Percentiles rank a stretch among this genome's conserved stretches.
phyloP scores from a whole-genome alignment of 30 jellyfish, hydroid and myxozoan genomes.

The Chironex yamaguchii region DNA sequence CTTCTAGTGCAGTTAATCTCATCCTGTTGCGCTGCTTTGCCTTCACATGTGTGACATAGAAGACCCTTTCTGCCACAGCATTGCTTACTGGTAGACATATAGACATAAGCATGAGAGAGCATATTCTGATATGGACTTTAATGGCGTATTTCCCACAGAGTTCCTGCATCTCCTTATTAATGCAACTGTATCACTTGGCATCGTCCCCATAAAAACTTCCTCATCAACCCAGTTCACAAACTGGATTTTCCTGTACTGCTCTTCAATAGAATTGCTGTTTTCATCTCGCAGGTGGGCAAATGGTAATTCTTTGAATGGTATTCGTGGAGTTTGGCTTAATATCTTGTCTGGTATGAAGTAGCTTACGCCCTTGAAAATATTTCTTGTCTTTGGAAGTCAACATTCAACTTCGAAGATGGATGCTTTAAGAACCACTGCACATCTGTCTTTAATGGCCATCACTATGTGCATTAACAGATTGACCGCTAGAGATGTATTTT shows the following conservation, averaged over 20 bases:
- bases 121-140: too few relatives aligned
- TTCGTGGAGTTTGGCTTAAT: slow-evolving; percentile 45
- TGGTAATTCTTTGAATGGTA: slow-evolving; percentile 45
- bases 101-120: too few relatives aligned
- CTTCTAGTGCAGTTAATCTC: too few relatives aligned
- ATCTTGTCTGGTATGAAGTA: slow-evolving; percentile 32
- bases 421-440: slow-evolving; percentile 25
- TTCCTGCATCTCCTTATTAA: too few relatives aligned
- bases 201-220: slow-evolving; percentile 21
- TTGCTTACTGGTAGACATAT: too few relatives aligned
- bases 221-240: slow-evolving; percentile 53
- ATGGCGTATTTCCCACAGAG: too few relatives aligned
- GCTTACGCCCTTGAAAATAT: slow-evolving; percentile 53
- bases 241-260: slow-evolving; percentile 63
- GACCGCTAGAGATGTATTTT: too few relatives aligned
- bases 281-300: slow-evolving; percentile 40
- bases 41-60: too few relatives aligned
- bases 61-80: too few relatives aligned
- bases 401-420: slow-evolving; percentile 51
- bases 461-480: too few relatives aligned
- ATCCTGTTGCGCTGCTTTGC: too few relatives aligned
- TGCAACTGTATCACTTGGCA: slow-evolving; percentile 32
- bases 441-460: slow-evolving; percentile 42
- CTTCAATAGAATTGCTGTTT: slow-evolving; percentile 41
- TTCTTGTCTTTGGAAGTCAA: slow-evolving; percentile 58